Evolutionary conservation across 2,113 vertebrate genomes (phyloP).

Genomic region (Gallinago media): DNA sequence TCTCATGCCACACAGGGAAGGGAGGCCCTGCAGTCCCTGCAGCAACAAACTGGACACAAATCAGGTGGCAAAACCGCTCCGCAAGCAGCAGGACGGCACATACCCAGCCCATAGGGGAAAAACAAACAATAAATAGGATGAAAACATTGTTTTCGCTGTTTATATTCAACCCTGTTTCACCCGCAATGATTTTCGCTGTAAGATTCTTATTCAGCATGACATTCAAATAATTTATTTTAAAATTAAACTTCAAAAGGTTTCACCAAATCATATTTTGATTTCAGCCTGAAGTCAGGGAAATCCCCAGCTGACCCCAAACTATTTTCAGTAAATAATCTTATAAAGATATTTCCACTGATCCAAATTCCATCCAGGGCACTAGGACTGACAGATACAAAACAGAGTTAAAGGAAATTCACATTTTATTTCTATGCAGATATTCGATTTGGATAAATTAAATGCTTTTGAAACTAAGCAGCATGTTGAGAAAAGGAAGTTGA

Average conservation of each 20-base stretch:
- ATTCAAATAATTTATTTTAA: not conserved
- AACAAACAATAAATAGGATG: not conserved
- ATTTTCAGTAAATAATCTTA: not conserved
- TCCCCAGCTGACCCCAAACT: not conserved
- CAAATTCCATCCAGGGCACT: not conserved
- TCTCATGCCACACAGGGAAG: accelerated
- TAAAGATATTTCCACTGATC: not conserved
- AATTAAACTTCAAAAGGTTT: not conserved
- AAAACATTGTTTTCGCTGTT: accelerated
- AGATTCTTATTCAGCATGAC: not conserved
- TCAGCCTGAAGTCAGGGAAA: not conserved
- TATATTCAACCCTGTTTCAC: not conserved
- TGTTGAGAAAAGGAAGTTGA: not conserved
- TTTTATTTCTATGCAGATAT: not conserved
- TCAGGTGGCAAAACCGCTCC: not conserved
- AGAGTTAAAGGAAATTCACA: not conserved
- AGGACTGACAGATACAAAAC: not conserved
- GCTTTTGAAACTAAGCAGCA: not conserved
- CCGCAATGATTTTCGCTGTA: accelerated
- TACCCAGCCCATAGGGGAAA: accelerated
- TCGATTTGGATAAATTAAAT: not conserved
- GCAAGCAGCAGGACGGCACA: not conserved
- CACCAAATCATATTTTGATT: not conserved
- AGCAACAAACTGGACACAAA: accelerated
- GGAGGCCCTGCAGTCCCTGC: accelerated